These are phyloP conservation scores for Eciton burchellii DNA, from an alignment of 1,140 invertebrate species.

Conservation along the genomic window DNA sequence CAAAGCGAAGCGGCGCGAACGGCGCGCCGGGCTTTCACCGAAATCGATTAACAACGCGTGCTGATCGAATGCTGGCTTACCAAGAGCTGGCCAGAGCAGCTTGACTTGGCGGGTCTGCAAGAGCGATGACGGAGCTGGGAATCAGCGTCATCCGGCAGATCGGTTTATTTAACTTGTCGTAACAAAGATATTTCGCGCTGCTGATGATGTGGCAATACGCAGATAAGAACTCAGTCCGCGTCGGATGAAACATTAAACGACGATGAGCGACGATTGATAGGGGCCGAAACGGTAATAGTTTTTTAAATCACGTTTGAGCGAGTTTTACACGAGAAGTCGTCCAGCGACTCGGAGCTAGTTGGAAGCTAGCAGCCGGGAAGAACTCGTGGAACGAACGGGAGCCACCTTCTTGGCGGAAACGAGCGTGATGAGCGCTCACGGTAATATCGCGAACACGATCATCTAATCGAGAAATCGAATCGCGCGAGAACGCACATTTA, in stretches of 20 bases:
- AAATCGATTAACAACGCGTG: not conserved
- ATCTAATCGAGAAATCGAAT: no score
- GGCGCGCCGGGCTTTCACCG: not conserved
- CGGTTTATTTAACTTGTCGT: slow-evolving; percentile 11
- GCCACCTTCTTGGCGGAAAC: not conserved
- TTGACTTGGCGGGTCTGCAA: not conserved
- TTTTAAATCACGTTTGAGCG: slow-evolving; percentile 10
- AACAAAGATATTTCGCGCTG: slow-evolving; percentile 29
- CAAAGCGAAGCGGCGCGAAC: not conserved
- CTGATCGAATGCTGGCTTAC: no score
- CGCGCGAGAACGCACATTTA: no score
- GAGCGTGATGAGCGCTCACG: not conserved
- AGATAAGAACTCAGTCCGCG: slow-evolving; percentile 39
- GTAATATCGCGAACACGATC: no score
- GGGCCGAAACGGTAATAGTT: slow-evolving; percentile 3
- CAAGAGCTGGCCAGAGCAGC: not conserved
- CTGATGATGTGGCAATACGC: slow-evolving; percentile 38
- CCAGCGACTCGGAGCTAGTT: not conserved
- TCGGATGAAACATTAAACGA: slow-evolving; percentile 15
- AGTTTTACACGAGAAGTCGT: slow-evolving; percentile 19
- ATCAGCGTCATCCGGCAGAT: not conserved
- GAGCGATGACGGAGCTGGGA: not conserved
- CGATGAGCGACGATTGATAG: slow-evolving; percentile 16
- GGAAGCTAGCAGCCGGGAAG: not conserved
- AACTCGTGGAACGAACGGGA: not conserved